A percentile compares a stretch with the other conserved stretches of the same genome.
Conservation (phyloP, 2,113 vertebrate species). For the Pteronura brasiliensis region DNA sequence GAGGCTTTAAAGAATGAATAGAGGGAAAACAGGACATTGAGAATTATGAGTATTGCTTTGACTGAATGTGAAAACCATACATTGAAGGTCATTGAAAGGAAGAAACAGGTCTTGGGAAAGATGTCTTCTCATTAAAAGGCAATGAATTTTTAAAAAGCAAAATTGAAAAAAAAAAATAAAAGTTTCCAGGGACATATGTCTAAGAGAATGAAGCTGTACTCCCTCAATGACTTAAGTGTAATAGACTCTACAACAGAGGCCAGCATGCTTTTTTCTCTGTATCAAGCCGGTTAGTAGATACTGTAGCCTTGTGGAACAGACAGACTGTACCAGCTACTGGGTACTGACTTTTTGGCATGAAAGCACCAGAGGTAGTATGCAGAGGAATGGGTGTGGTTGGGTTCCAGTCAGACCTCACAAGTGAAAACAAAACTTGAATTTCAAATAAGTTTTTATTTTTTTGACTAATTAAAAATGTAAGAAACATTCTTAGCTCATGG, state of each 20-base stretch:
- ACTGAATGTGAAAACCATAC: neutral
- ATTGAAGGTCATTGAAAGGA: neutral
- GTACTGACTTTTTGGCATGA: neutral
- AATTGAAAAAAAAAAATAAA: neutral
- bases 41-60: neutral
- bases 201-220: neutral
- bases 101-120: neutral
- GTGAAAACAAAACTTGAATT: neutral
- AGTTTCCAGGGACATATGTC: neutral
- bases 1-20: neutral
- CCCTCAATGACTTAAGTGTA: neutral
- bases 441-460: neutral
- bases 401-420: neutral
- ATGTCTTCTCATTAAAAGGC: neutral
- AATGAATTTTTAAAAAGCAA: neutral
- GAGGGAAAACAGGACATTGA: neutral
- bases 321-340: neutral
- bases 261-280: neutral
- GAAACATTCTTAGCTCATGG: neutral
- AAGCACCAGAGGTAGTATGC: neutral
- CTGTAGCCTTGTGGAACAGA: neutral
- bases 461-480: neutral
- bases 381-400: neutral
- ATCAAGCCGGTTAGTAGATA: neutral
- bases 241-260: neutral